These are phyloP conservation scores for Isichthys henryi DNA, from an alignment of 2,113 vertebrate genomes.

Conservation along the genomic window DNA sequence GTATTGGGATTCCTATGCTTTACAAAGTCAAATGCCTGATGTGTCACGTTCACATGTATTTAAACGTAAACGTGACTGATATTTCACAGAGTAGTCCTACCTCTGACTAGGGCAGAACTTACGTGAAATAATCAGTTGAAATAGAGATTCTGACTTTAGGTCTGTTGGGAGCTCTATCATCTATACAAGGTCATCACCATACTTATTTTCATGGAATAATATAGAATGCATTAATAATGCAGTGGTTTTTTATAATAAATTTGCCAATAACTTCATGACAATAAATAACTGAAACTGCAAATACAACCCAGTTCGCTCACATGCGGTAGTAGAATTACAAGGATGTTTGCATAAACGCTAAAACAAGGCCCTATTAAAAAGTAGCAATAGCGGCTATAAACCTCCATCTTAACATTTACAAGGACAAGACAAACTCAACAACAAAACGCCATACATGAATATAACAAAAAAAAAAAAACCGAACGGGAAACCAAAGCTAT, in stretches of 20 bases:
- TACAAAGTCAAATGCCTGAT: not conserved
- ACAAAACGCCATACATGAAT: not conserved
- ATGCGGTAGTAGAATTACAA: not conserved
- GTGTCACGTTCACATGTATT: not conserved
- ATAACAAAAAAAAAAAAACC: not conserved
- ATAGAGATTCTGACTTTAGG: not conserved
- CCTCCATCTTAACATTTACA: not conserved
- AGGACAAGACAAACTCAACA: not conserved
- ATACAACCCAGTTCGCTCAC: not conserved
- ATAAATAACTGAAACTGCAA: not conserved
- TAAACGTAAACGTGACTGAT: not conserved
- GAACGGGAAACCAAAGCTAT: not conserved
- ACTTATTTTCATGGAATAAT: not conserved
- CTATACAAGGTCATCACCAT: not conserved
- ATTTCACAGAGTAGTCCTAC: not conserved
- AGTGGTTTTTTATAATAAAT: not conserved
- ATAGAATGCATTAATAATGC: not conserved
- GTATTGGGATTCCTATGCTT: not conserved
- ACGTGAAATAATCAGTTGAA: not conserved
- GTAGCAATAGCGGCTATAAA: not conserved
- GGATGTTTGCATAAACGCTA: not conserved
- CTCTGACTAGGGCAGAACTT: not conserved
- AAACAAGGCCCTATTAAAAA: not conserved
- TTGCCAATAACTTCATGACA: not conserved
- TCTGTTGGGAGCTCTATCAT: not conserved